Conservation (phyloP, 1,140 invertebrate species). For the Drosophila sturtevanti region DNA sequence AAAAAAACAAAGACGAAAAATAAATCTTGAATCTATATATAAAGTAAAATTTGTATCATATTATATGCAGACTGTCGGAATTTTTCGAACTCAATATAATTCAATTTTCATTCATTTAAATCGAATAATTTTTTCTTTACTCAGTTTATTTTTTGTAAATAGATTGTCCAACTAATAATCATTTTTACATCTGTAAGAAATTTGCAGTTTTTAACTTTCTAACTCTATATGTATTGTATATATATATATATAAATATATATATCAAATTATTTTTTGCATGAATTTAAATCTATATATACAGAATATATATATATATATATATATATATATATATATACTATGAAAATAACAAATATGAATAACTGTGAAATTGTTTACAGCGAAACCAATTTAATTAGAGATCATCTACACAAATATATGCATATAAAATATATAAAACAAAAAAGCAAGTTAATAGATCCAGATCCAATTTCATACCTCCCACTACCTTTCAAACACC, state of each 20-base stretch:
- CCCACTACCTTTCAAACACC: conserved; percentile 7
- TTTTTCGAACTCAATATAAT: conserved; percentile 5
- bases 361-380: conserved; percentile 72
- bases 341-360: conserved; percentile 53
- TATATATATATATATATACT: conserved; percentile 35
- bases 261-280: conserved; percentile 16
- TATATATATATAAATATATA: neutral
- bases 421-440: conserved; percentile 12
- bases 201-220: conserved; percentile 69
- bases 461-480: neutral
- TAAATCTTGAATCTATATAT: conserved; percentile 40
- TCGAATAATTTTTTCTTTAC: neutral
- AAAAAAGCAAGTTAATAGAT: conserved; percentile 6
- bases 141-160: conserved; percentile 7
- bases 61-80: conserved; percentile 17
- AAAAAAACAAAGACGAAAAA: conserved; percentile 40
- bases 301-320: conserved; percentile 40
- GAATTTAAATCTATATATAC: conserved; percentile 20
- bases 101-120: conserved; percentile 1
- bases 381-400: conserved; percentile 44
- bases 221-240: conserved; percentile 65
- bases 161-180: conserved; percentile 27
- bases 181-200: conserved; percentile 66
- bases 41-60: conserved; percentile 25
- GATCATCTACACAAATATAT: conserved; percentile 3